Conservation (phyloP, 2,113 vertebrate genomes). For the Piliocolobus tephrosceles region DNA sequence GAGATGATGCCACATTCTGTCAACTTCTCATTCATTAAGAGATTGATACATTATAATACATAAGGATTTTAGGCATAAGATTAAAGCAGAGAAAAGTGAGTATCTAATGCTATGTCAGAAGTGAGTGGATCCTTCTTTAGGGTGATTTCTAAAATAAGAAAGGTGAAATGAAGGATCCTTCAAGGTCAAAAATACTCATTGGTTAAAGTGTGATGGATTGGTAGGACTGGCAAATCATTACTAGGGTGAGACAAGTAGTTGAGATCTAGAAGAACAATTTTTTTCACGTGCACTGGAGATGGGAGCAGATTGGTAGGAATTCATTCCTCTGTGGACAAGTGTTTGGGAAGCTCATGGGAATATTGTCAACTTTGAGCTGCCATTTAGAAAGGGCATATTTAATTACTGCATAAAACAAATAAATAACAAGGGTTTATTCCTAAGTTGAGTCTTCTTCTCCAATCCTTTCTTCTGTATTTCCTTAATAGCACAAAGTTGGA, state of each 20-base stretch:
- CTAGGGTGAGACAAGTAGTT: too few species aligned
- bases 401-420: not conserved
- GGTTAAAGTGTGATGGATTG: not conserved
- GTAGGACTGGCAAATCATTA: not conserved
- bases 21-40: constrained; percentile 32
- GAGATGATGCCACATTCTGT: constrained; percentile 10
- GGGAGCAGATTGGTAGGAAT: not conserved
- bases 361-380: not conserved
- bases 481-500: not conserved
- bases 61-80: not conserved
- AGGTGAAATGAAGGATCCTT: not conserved
- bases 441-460: not conserved
- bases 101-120: not conserved
- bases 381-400: not conserved
- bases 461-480: not conserved
- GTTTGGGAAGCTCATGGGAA: not conserved
- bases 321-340: not conserved
- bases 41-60: not conserved
- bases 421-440: not conserved
- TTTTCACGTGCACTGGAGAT: fast-evolving
- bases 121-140: not conserved
- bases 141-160: not conserved
- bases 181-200: not conserved
- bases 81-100: not conserved
- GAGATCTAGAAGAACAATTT: not conserved